Evolutionary conservation across 2,888 invertebrate species (phyloP).

Genomic region (Eupithecia insigniata): DNA sequence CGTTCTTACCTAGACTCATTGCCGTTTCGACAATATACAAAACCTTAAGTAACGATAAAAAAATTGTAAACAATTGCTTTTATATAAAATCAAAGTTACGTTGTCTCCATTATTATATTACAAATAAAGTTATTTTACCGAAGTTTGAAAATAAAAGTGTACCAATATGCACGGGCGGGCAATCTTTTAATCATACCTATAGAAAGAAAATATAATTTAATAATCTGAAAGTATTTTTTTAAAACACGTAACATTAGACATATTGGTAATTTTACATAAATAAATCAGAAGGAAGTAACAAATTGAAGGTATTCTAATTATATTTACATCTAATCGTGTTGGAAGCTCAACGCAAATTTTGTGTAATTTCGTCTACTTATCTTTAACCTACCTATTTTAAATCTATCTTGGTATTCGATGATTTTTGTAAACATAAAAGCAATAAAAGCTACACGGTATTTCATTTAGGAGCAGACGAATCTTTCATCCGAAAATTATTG

Average conservation of each 20-base stretch:
- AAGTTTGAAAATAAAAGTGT: neutral
- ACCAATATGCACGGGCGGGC: neutral
- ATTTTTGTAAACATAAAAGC: conserved; percentile 34
- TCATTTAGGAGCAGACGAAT: conserved; percentile 16
- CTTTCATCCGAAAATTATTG: neutral
- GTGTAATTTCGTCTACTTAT: conserved; percentile 75
- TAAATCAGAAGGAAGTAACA: conserved; percentile 29
- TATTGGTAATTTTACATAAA: neutral
- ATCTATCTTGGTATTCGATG: conserved; percentile 50
- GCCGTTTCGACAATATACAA: conserved; percentile 50
- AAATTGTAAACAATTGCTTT: conserved; percentile 10
- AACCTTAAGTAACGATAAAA: conserved; percentile 35
- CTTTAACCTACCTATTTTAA: conserved; percentile 51
- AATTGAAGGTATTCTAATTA: conserved; percentile 31
- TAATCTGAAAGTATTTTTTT: neutral
- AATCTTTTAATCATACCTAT: neutral
- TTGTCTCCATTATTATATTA: neutral
- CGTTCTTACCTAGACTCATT: conserved; percentile 59
- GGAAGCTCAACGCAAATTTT: conserved; percentile 85
- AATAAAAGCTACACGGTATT: conserved; percentile 28
- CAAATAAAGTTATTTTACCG: conserved; percentile 10
- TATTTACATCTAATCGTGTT: conserved; percentile 85
- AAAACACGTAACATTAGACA: neutral
- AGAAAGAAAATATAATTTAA: neutral
- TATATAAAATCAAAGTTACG: conserved; percentile 1